Base-by-base conservation (phyloP, 1,140 invertebrate species). In the Danaus melanippus region DNA sequence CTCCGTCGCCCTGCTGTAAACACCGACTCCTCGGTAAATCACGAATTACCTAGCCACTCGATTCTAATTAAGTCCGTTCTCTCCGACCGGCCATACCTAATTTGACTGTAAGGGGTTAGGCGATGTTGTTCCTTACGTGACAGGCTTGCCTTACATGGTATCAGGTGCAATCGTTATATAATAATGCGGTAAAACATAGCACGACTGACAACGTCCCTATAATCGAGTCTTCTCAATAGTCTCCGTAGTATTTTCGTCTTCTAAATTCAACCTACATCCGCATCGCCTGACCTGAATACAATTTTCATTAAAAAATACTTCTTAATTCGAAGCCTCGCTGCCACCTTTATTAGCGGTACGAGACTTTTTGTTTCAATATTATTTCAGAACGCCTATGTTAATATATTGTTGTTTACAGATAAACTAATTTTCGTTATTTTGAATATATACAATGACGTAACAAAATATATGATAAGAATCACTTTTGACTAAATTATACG, bases 231-330 rank as follows among this genome's bases (percentile, higher is more conserved):
- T 42, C 60, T 57, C 56, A 55, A 68, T 61, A 61, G 59, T 60
- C 62, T 45, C 53, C 45, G 57, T 47, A 51, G 48, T 61, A 57
- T 63, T 68, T 65, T 53, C 53, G 45, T 60, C 66, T 53, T 62
- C 66, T 67, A 64, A 67, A 59, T 66, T 55, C 64, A 71, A 66
- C 66, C 67, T 60, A 67, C 62, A 74, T 71, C 60, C 55, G 61
- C 66, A 57, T 41, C 58, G 67, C 50, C 61, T 75, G 74, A 79
- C 76, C 74, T 74, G 60, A 70, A 79, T 79, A 74, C 67, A 72
- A 76, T 71, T 76, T 77, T 76, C 61, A 78, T 77, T 66, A 76
- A 71, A 75, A 71, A 64, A 61, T 44, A 62, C 58, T 52, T 57
- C 53, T 58, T 56, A 59, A 49, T 55, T 50, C 51, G 52, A 56